phyloP scores from a whole-genome alignment of 2,888 invertebrate genomes.

The Pachymerium ferrugineum region DNA sequence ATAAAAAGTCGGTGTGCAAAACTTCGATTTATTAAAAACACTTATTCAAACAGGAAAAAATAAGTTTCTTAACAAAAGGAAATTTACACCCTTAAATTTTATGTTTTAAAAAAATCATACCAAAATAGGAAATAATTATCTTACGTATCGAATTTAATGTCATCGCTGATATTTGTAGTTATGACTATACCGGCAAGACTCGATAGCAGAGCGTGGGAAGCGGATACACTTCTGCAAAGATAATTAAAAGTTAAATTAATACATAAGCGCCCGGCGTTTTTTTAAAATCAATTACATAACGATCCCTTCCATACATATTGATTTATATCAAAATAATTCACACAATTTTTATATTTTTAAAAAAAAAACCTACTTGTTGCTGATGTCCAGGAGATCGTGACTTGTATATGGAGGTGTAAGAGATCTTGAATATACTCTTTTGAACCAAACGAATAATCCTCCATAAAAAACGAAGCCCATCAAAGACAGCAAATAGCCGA shows the following conservation, averaged over 20 bases:
- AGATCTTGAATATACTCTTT: background rate
- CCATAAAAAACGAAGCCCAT: background rate
- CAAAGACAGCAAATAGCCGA: background rate
- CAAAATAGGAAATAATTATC: background rate
- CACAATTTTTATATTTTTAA: no score
- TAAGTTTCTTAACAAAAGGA: background rate
- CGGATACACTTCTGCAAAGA: background rate
- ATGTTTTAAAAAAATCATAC: background rate
- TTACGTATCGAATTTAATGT: conserved; percentile 29
- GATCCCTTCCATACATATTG: background rate
- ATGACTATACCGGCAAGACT: background rate
- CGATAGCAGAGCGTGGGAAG: conserved; percentile 6
- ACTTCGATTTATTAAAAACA: no score
- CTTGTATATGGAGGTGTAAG: background rate
- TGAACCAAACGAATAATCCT: background rate
- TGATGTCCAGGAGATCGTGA: conserved; percentile 20
- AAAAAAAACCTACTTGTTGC: conserved; percentile 29
- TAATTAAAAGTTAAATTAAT: background rate
- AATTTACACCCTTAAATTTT: no score
- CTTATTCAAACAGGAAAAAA: conserved; percentile 9
- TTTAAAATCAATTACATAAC: background rate
- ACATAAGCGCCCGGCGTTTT: background rate
- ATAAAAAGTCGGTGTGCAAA: no score
- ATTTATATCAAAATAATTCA: background rate
- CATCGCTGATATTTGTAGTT: background rate